Base-by-base conservation (phyloP, 2,797 vertebrate species). In the Synaphobranchus kaupii region DNA sequence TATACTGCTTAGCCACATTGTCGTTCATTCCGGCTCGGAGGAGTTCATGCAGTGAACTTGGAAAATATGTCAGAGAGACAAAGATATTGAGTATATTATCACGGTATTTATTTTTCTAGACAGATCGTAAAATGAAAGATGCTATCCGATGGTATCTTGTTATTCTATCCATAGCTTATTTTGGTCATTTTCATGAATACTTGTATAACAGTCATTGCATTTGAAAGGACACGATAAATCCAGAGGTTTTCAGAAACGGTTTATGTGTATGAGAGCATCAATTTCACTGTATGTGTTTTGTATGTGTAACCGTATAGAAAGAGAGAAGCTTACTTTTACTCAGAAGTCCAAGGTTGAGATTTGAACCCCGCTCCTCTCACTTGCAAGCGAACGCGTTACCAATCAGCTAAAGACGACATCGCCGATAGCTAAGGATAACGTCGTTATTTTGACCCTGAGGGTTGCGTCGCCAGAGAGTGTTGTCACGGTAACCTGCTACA, bases 1-100 rank as follows among this genome's bases (percentile, higher is more conserved):
- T 92, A 92, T 92, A 93, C 93, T 94, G 91, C 92, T 92, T 87
- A 87, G 91, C 92, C 92, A 90, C 90, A 63, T 7, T 44, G 76
- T 86, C 3, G 84, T 91, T 91, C 87, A 3, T 86, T 89, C 88
- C 88, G 88, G 90, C 90, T 88, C 89, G 87, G 90, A 89, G 88
- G 93, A 92, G 90, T 93, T 92, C 91, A 90, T 90, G 22, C 90
- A 91, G 84, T 84, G 87, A 87, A 90, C 88, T 89, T 87, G 89
- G 91, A 93, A n/a, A 90, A 80, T 47, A 89, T 90, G 92, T 92
- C 87, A 88, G 47, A 50, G 78, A n/a, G 78, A 47, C 34, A 50
- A 50, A 25, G 44, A 20, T 50, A 50, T 81, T 81, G 44, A 25
- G 20, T 10, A 81, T 48, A 81, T 81, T 50, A 25, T 20, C 20